Conservation (phyloP, 2,797 vertebrate species). For the Halcyon badia region DNA sequence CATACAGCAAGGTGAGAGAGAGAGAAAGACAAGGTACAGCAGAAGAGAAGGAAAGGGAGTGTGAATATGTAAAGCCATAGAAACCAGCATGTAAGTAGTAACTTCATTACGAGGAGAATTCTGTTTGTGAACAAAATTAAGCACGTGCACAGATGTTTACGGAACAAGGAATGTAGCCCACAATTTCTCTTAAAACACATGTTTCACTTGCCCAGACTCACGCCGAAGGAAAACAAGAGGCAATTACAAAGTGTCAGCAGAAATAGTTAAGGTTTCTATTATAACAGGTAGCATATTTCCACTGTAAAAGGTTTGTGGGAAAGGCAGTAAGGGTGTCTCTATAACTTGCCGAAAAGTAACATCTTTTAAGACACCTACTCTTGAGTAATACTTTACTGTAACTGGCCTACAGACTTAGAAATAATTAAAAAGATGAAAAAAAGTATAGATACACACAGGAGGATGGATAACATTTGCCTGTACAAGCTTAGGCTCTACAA, state of each 20-base stretch:
- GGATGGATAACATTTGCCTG: background rate
- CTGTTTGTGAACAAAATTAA: background rate
- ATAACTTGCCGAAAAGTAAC: background rate
- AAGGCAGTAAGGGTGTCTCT: background rate
- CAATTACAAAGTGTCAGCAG: background rate
- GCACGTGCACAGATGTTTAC: background rate
- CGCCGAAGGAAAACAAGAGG: background rate
- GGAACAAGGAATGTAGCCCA: background rate
- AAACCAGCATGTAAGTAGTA: background rate
- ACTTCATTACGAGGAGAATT: background rate
- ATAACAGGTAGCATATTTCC: background rate
- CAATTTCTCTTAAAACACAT: background rate
- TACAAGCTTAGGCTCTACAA: background rate
- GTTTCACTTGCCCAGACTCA: background rate
- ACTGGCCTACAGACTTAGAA: background rate
- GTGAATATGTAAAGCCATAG: background rate
- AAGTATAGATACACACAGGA: background rate
- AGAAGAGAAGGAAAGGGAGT: background rate
- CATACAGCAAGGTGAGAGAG: fast-evolving
- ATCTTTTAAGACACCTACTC: background rate
- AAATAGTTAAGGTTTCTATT: background rate
- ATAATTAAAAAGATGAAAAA: background rate
- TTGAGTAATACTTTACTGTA: background rate
- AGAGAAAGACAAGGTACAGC: background rate
- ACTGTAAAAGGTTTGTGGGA: background rate